These are phyloP conservation scores for Mylabris phalerata DNA, from an alignment of 1,140 invertebrate genomes.

Conservation along the genomic window DNA sequence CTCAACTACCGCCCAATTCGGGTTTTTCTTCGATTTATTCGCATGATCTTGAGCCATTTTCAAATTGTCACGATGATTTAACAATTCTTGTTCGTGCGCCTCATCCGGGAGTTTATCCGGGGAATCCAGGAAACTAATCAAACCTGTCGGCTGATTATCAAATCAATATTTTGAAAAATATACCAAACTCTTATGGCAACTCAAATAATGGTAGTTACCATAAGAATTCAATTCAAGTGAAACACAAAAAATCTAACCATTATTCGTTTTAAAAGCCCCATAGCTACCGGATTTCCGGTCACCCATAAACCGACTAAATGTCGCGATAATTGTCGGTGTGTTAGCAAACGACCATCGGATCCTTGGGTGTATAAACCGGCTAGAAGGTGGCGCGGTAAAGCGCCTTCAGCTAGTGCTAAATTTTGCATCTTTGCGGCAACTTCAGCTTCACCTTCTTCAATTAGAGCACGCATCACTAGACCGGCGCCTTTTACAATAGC, in stretches of 20 bases:
- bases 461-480: constrained; percentile 92
- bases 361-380: constrained; percentile 83
- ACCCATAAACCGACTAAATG: constrained; percentile 98
- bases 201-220: neutral
- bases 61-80: constrained; percentile 88
- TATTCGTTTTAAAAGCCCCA: constrained; percentile 80
- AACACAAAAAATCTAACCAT: constrained; percentile 56
- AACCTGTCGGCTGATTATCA: constrained; percentile 64
- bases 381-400: constrained; percentile 86
- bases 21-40: constrained; percentile 54
- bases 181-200: neutral
- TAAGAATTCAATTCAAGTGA: no score
- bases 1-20: constrained; percentile 64
- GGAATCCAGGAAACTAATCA: constrained; percentile 86
- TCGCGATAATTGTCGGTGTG: constrained; percentile 86
- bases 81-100: constrained; percentile 54
- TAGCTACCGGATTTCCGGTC: constrained; percentile 86
- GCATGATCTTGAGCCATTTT: constrained; percentile 85
- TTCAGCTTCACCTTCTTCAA: constrained; percentile 90
- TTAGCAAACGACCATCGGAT: constrained; percentile 67
- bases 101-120: constrained; percentile 74
- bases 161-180: neutral
- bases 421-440: constrained; percentile 93
- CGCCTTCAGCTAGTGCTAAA: constrained; percentile 93
- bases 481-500: constrained; percentile 98